Conservation (phyloP, 2,113 vertebrate genomes). For the Amia ocellicauda region DNA sequence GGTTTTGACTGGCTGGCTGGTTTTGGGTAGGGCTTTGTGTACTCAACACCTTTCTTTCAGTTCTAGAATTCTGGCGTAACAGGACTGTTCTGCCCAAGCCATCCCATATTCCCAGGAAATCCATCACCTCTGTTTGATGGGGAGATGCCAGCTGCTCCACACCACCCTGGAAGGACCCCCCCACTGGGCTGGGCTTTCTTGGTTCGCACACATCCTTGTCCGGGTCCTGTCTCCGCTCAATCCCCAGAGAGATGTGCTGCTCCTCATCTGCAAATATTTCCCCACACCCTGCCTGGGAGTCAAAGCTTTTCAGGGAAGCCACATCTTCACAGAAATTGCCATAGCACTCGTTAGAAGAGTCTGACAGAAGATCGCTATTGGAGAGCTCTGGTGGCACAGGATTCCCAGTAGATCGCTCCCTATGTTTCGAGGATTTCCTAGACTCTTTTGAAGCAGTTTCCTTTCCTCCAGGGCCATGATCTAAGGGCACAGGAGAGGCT, state of each 20-base stretch:
- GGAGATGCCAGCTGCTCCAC: constrained; percentile 70
- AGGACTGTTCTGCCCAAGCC: constrained; percentile 60
- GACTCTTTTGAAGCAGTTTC: constrained; percentile 24
- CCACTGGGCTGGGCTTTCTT: constrained; percentile 41
- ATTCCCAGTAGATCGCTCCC: constrained; percentile 46
- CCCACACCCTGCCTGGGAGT: constrained; percentile 80
- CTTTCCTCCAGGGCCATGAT: constrained; percentile 18
- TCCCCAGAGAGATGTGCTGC: constrained; percentile 61
- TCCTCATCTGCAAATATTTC: constrained; percentile 82
- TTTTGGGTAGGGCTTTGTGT: constrained; percentile 24
- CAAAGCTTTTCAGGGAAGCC: constrained; percentile 78
- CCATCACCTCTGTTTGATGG: constrained; percentile 58
- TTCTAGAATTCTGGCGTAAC: constrained; percentile 53
- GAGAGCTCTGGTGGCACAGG: constrained; percentile 57
- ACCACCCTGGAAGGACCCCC: constrained; percentile 64
- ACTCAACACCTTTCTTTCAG: constrained; percentile 42
- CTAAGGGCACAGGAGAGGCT: constrained; percentile 16
- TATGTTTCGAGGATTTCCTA: constrained; percentile 43
- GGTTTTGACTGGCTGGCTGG: constrained; percentile 22
- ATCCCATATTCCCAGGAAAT: constrained; percentile 74
- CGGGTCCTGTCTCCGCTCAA: constrained; percentile 46
- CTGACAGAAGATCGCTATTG: constrained; percentile 64
- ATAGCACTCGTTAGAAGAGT: constrained; percentile 67
- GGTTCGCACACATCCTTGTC: constrained; percentile 28
- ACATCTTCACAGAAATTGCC: constrained; percentile 70